A percentile compares a stretch with the other conserved stretches of the same genome.
These are phyloP conservation scores for Drosophila aff. DNA, from an alignment of 1,140 invertebrate genomes.

Conservation along the genomic window DNA sequence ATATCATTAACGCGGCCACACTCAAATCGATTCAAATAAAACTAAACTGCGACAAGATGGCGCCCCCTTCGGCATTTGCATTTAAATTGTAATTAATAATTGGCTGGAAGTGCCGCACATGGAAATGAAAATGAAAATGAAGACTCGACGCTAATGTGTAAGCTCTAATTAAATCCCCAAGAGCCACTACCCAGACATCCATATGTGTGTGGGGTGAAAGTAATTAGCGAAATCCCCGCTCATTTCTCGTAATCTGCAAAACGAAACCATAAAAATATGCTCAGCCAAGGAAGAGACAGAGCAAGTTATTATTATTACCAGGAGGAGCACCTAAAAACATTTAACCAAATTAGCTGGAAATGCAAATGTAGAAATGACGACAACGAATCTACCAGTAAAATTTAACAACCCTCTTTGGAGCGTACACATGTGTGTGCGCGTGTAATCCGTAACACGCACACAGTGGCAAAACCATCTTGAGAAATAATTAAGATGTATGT, in stretches of 20 bases:
- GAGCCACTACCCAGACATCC: slow-evolving; percentile 1
- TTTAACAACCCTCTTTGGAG: slow-evolving; percentile 65
- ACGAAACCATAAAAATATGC: slow-evolving; percentile 79
- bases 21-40: slow-evolving; percentile 49
- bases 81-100: slow-evolving; percentile 78
- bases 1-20: slow-evolving; percentile 57
- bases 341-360: slow-evolving; percentile 82
- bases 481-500: slow-evolving; percentile 85
- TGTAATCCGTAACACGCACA: slow-evolving; percentile 65
- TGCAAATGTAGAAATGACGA: slow-evolving; percentile 83
- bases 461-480: slow-evolving; percentile 76
- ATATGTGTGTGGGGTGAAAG: slow-evolving; percentile 46
- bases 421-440: slow-evolving; percentile 23
- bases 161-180: slow-evolving; percentile 69
- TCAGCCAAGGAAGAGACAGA: slow-evolving; percentile 53
- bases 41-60: slow-evolving; percentile 51
- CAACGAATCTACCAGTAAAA: slow-evolving; percentile 70
- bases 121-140: slow-evolving; percentile 62
- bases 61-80: slow-evolving; percentile 50
- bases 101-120: slow-evolving; percentile 25
- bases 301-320: slow-evolving; percentile 79
- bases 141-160: slow-evolving; percentile 66
- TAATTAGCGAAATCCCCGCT: slow-evolving; percentile 78
- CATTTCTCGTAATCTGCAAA: slow-evolving; percentile 65
- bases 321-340: slow-evolving; percentile 75